Evolutionary conservation across 2,797 vertebrate genomes (phyloP).

Genomic region (Knipowitschia caucasica): DNA sequence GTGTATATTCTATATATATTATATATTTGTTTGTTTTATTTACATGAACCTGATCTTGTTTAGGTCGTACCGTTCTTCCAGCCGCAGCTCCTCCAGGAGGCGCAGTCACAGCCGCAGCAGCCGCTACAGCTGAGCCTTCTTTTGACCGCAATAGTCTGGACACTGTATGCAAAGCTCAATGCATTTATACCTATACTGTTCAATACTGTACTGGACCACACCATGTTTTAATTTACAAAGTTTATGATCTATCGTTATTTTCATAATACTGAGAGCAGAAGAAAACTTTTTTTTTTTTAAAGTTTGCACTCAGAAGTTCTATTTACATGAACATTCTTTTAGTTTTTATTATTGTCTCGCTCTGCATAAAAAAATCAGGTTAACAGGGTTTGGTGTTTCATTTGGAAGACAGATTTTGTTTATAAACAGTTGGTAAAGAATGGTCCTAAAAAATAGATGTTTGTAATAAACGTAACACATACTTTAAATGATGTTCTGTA

Average conservation of each 20-base stretch:
- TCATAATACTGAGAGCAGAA: slow-evolving; percentile 16
- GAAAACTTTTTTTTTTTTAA: slow-evolving; percentile 12
- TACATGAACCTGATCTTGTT: not conserved
- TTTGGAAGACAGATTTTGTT: too few species aligned
- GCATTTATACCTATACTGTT: slow-evolving; percentile 6
- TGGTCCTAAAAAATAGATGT: too few species aligned
- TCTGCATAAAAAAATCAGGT: too few species aligned
- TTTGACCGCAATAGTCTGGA: slow-evolving; percentile 26
- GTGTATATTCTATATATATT: too few species aligned
- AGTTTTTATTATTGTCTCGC: too few species aligned
- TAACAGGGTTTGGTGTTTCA: too few species aligned
- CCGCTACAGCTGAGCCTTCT: slow-evolving; percentile 74
- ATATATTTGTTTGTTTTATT: not conserved
- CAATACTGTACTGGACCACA: slow-evolving; percentile 8
- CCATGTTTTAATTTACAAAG: not conserved
- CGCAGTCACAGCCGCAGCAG: slow-evolving; percentile 90
- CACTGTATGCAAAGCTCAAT: slow-evolving; percentile 5
- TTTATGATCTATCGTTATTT: slow-evolving; percentile 25
- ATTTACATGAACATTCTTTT: too few species aligned
- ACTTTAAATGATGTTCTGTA: slow-evolving; percentile 26
- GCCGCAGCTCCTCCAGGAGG: slow-evolving; percentile 85
- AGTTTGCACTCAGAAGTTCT: too few species aligned
- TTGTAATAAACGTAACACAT: slow-evolving; percentile 41
- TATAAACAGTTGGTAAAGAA: too few species aligned
- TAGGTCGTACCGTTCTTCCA: slow-evolving; percentile 88